Percentiles rank a stretch among this genome's conserved stretches.
Conservation (phyloP, 2,797 vertebrate genomes). For the Oophaga sylvatica region DNA sequence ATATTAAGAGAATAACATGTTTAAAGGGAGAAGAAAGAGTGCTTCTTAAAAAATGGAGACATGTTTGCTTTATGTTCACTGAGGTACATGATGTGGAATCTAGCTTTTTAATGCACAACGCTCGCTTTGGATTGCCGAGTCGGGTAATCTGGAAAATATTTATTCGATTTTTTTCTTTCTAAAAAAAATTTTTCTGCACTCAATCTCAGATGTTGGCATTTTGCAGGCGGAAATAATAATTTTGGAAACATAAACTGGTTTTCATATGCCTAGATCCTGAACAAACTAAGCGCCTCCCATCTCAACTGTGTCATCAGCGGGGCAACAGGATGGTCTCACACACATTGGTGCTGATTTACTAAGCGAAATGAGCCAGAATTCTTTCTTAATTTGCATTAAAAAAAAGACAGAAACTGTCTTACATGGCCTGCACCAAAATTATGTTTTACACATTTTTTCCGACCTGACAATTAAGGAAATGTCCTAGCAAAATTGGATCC, state of each 20-base stretch:
- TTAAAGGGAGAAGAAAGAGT: too few species aligned
- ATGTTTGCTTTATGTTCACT: background rate
- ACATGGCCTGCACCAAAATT: too few species aligned
- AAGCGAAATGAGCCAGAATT: too few species aligned
- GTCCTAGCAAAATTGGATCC: too few species aligned
- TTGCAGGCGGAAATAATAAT: constrained; percentile 6
- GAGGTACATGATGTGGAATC: background rate
- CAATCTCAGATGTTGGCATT: background rate
- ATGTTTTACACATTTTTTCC: too few species aligned
- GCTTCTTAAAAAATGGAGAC: background rate
- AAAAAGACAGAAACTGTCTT: too few species aligned
- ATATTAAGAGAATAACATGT: too few species aligned
- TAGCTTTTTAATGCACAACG: background rate
- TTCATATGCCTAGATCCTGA: background rate
- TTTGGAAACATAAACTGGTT: background rate
- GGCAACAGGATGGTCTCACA: too few species aligned
- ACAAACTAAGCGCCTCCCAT: background rate
- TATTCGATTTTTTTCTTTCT: background rate
- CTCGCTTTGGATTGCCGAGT: background rate
- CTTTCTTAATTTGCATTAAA: too few species aligned
- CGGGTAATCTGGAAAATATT: background rate
- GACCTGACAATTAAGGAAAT: too few species aligned
- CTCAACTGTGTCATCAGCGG: background rate
- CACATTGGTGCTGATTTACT: too few species aligned
- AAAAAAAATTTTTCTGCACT: background rate